Conservation (phyloP, 1,140 invertebrate genomes). For the Hyles vespertilio region DNA sequence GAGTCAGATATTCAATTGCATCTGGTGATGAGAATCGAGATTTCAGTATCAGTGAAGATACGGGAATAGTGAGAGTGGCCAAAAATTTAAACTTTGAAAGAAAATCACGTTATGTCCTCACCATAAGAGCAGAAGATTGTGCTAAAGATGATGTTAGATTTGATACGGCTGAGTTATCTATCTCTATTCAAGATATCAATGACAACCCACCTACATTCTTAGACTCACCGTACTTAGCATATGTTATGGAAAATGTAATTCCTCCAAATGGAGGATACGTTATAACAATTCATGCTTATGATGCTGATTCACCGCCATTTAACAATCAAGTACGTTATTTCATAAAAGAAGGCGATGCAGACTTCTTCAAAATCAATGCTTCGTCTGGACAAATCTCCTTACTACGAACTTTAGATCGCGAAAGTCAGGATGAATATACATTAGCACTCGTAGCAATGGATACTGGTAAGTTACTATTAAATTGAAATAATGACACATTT, state of each 20-base stretch:
- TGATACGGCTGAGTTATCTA: constrained; percentile 84
- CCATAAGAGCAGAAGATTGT: constrained; percentile 92
- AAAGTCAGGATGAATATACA: constrained; percentile 87
- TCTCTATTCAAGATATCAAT: constrained; percentile 92
- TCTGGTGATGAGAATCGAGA: constrained; percentile 94
- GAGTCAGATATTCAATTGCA: constrained; percentile 90
- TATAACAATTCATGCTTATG: constrained; percentile 88
- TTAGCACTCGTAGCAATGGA: constrained; percentile 93
- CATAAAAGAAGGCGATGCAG: constrained; percentile 93
- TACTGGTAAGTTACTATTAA: constrained; percentile 81
- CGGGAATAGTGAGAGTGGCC: constrained; percentile 90
- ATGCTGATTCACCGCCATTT: constrained; percentile 93
- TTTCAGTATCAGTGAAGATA: constrained; percentile 92
- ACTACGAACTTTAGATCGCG: constrained; percentile 87
- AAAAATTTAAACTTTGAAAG: constrained; percentile 95
- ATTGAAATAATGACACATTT: neutral
- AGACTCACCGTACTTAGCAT: constrained; percentile 92
- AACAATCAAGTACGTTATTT: constrained; percentile 94
- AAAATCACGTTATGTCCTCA: constrained; percentile 88
- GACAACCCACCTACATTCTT: constrained; percentile 95
- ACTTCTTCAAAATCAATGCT: constrained; percentile 91
- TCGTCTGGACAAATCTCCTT: constrained; percentile 92
- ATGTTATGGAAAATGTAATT: constrained; percentile 94
- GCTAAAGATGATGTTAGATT: constrained; percentile 80
- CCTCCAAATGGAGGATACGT: constrained; percentile 86